phyloP scores from a whole-genome alignment of 2,888 invertebrate genomes.

The Mythimna vitellina region DNA sequence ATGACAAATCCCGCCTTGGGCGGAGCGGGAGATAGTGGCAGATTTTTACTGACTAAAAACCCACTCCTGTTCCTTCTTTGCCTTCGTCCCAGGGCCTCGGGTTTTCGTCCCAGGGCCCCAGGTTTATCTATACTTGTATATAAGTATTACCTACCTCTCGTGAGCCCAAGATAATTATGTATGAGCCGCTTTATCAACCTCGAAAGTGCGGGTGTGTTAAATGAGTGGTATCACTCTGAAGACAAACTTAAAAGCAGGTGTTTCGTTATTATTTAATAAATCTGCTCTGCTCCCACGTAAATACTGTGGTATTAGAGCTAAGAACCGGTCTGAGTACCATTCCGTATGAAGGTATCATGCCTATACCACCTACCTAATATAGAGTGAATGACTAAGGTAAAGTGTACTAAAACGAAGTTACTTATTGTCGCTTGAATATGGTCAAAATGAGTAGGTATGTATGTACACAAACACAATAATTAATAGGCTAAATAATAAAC shows the following conservation, averaged over 20 bases:
- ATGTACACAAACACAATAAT: background rate
- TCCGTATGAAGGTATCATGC: background rate
- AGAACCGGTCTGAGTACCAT: background rate
- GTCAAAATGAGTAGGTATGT: background rate
- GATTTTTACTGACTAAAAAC: too few species aligned
- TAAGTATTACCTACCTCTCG: too few species aligned
- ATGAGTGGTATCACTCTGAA: background rate
- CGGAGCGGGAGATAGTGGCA: too few species aligned
- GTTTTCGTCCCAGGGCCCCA: too few species aligned
- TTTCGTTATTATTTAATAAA: conserved; percentile 2
- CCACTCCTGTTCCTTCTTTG: too few species aligned
- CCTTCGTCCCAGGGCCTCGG: too few species aligned
- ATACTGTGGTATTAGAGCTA: background rate
- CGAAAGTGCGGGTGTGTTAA: background rate
- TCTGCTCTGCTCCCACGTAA: conserved; percentile 1
- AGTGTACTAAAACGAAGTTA: background rate
- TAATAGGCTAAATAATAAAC: background rate
- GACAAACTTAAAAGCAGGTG: background rate
- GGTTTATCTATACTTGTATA: too few species aligned
- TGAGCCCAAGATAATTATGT: background rate
- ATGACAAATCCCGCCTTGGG: too few species aligned
- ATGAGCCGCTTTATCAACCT: background rate
- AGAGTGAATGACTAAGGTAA: background rate
- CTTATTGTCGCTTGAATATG: background rate
- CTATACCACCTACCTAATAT: background rate